These are phyloP conservation scores for Cariama cristata DNA, from an alignment of 2,113 vertebrate genomes.

Conservation along the genomic window DNA sequence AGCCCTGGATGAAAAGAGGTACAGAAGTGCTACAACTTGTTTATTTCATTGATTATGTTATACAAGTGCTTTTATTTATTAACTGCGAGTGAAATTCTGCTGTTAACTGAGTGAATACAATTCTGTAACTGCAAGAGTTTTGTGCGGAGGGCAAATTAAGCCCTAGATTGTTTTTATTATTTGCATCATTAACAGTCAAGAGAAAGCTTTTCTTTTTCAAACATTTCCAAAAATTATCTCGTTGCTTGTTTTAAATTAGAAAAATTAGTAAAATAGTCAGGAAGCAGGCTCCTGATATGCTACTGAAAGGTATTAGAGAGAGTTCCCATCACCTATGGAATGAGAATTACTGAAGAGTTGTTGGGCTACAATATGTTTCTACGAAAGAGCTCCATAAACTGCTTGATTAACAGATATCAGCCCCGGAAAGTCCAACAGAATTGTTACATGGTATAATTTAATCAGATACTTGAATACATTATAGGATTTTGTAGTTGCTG, in stretches of 20 bases:
- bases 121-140: neutral
- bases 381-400: neutral
- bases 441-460: neutral
- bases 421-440: neutral
- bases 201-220: neutral
- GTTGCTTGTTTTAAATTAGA: neutral
- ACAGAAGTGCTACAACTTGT: neutral
- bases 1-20: neutral
- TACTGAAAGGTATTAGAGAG: conserved; percentile 1
- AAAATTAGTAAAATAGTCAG: neutral
- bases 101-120: neutral
- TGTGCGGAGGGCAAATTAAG: neutral
- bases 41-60: neutral
- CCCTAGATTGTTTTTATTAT: neutral
- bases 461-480: neutral
- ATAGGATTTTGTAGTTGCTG: neutral
- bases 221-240: neutral
- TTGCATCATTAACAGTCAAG: neutral
- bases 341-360: neutral
- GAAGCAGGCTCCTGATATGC: neutral
- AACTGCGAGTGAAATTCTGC: neutral
- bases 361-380: neutral
- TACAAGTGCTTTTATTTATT: conserved; percentile 6
- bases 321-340: neutral
- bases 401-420: neutral